Evolutionary conservation across 2,888 invertebrate genomes (phyloP).

Genomic region (Pecten maximus): DNA sequence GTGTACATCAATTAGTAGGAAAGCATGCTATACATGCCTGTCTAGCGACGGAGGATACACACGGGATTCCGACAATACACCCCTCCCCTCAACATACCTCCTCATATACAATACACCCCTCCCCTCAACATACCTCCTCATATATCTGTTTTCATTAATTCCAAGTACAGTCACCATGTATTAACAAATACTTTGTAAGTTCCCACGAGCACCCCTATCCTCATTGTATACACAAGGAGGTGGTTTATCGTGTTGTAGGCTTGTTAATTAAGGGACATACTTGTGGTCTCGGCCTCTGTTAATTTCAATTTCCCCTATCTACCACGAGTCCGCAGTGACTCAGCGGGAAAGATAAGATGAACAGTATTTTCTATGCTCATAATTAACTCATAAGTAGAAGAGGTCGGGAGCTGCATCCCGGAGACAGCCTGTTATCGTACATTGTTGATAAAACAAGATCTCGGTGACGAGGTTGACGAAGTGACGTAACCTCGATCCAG

Average conservation of each 20-base stretch:
- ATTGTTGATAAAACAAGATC: not conserved
- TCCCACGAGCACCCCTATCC: not conserved
- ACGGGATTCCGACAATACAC: not conserved
- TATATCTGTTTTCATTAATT: not conserved
- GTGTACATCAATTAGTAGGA: not conserved
- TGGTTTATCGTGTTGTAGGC: not conserved
- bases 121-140: not conserved
- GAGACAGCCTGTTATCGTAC: not conserved
- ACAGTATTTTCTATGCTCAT: not conserved
- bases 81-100: not conserved
- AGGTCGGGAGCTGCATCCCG: not conserved
- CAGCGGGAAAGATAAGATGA: not conserved
- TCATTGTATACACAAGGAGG: not conserved
- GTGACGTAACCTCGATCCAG: constrained; percentile 4
- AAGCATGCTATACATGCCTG: not conserved
- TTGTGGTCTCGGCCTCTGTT: not conserved
- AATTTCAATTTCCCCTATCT: not conserved
- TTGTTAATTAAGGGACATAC: not conserved
- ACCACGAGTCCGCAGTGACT: not conserved
- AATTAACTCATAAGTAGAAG: not conserved
- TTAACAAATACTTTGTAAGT: not conserved
- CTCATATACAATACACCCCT: not conserved
- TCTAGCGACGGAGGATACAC: not conserved
- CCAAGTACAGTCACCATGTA: not conserved
- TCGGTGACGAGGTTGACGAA: constrained; percentile 8